Conservation (phyloP, 2,888 invertebrate species). For the Metellina segmentata region DNA sequence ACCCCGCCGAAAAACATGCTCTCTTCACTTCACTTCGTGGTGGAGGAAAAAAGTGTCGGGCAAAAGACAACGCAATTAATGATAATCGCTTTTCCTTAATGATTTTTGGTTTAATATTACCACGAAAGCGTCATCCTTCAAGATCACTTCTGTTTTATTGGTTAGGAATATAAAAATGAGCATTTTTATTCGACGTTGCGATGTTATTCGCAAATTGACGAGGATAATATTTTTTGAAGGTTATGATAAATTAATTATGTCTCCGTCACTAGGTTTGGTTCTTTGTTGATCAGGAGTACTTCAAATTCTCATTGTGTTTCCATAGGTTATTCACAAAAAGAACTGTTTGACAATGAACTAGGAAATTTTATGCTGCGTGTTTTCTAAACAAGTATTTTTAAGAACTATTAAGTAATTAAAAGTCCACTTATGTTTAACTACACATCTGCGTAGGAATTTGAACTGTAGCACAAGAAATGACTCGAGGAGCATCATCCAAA, state of each 20-base stretch:
- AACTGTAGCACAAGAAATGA: too few relatives aligned
- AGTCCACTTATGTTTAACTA: too few relatives aligned
- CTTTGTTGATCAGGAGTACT: neutral
- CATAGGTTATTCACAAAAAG: too few relatives aligned
- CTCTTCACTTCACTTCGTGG: neutral
- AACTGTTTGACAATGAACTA: too few relatives aligned
- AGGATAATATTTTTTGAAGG: neutral
- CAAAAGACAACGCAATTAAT: conserved; percentile 32
- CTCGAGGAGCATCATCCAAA: too few relatives aligned
- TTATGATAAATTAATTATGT: conserved; percentile 1
- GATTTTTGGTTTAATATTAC: conserved; percentile 49
- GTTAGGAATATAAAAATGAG: conserved; percentile 3
- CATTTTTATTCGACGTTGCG: neutral
- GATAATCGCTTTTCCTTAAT: conserved; percentile 51
- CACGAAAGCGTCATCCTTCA: neutral
- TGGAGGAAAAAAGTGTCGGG: too few relatives aligned
- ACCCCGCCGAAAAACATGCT: neutral
- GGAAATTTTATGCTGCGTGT: too few relatives aligned
- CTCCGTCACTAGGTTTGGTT: neutral
- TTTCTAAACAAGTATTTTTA: too few relatives aligned
- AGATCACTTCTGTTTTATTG: conserved; percentile 10
- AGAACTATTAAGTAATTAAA: too few relatives aligned
- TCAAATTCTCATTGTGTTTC: neutral
- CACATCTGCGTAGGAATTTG: too few relatives aligned
- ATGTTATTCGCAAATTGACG: neutral